These are phyloP conservation scores for Heliconius charithonia DNA, from an alignment of 2,888 invertebrate species.

Conservation along the genomic window DNA sequence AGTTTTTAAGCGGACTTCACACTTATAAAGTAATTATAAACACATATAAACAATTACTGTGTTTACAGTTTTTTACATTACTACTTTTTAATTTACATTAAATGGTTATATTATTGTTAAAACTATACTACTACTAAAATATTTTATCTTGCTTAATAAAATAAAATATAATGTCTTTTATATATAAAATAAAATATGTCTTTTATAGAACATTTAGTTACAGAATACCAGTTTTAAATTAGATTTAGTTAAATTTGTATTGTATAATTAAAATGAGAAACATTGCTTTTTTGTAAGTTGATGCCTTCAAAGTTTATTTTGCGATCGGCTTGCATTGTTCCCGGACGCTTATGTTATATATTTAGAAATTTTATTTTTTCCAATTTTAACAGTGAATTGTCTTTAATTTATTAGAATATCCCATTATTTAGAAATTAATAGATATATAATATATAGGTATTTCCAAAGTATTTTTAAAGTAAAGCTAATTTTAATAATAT, in stretches of 20 bases:
- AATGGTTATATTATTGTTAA: neutral
- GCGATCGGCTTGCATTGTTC: slow-evolving; percentile 38
- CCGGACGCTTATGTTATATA: slow-evolving; percentile 37
- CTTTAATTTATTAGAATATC: slow-evolving; percentile 10
- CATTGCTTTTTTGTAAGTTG: slow-evolving; percentile 32
- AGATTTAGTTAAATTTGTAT: slow-evolving; percentile 1
- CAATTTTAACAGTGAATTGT: neutral
- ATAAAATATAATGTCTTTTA: neutral
- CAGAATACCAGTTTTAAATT: neutral
- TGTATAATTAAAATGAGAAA: neutral
- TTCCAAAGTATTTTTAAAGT: slow-evolving; percentile 47
- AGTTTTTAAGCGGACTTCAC: neutral
- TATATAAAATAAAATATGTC: neutral
- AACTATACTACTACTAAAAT: too few relatives aligned
- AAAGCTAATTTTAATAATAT: slow-evolving; percentile 65
- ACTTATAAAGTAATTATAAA: neutral
- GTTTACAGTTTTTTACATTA: neutral
- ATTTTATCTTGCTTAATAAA: neutral
- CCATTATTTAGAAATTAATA: neutral
- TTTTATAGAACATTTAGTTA: neutral
- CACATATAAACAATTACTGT: slow-evolving; percentile 5
- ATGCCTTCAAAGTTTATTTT: slow-evolving; percentile 39
- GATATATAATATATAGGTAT: neutral
- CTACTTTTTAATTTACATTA: neutral
- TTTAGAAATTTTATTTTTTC: slow-evolving; percentile 21